Base-by-base conservation (phyloP, 1,140 invertebrate genomes). In the Homarus americanus region DNA sequence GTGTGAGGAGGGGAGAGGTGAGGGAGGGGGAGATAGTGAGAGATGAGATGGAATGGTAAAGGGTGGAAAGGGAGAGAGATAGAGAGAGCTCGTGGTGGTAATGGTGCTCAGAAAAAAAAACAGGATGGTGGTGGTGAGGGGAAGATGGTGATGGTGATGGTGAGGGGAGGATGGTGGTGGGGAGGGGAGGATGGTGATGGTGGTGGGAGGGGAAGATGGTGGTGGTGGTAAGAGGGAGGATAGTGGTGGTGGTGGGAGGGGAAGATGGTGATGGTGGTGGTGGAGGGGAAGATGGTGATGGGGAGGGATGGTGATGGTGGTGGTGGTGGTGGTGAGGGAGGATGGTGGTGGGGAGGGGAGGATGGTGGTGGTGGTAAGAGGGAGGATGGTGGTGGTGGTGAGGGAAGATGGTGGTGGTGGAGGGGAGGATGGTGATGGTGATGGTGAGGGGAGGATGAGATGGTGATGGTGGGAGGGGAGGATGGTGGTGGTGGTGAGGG, bases 1-100 rank as follows among this genome's bases (percentile, higher is more conserved):
- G 84, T 76, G 83, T 58, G 53, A 10, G 75, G 24, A 69, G 5
- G 40, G 69, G 69, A 69, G 66, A 9, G 66, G 32, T 69, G 66
- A 24, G 4, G 66, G 4, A 4, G 66, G 66, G 5, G 66, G 24
- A 5, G 32, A 7, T n/a, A 5, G 32, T 69, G 66, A 24, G 24
- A 69, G 5, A 34, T 24, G 24, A 9, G 32, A 69, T 5, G n/a
- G 24, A 24, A 69, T 69, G 66, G 24, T 69, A 24, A 24, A 9
- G 24, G 32, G 4, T 69, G 66, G n/a, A n/a, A n/a, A n/a, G n/a
- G n/a, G n/a, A n/a, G n/a, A n/a, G n/a, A n/a, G n/a, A n/a, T n/a
- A n/a, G n/a, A n/a, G n/a, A 28, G 66, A 24, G 44, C 5, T 49
- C 5, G 44, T 49, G 44, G 44, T 49, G 44, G 44, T 49, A 15